Evolutionary conservation across 2,888 invertebrate genomes (phyloP), one percentile per base, ranked within the genome.

Genomic region (Gymnocheta viridis): DNA sequence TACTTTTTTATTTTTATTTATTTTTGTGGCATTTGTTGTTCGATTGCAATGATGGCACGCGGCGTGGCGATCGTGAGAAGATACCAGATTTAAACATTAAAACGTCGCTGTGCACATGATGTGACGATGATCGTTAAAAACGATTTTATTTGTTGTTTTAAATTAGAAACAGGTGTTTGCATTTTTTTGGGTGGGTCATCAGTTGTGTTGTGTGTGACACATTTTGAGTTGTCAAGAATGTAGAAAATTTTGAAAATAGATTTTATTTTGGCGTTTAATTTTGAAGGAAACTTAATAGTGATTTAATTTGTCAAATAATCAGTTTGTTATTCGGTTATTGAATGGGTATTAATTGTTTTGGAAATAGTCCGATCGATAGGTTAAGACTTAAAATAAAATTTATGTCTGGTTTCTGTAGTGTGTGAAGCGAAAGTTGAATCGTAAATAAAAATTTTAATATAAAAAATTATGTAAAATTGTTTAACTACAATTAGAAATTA

Each of bases 151-250:
- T 56, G 0, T 47, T 76, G 6, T 35, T 47, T 35, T 27, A 27
- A 58, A 49, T 24, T 47, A 27, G 49, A 51, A 80, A 80, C 80
- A 80, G 80, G 80, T 80, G 73, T 80, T 80, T 41, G 0, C 0
- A 38, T 19, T 72, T 58, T 58, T 66, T 35, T 70, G 6, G 77
- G 24, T 41, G 44, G 70, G 38, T 17, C 62, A 54, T 51, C 44
- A 47, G 29, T 35, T 47, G 27, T 38, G 29, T 47, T 60, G 67
- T 66, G 70, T 62, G 60, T 66, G 70, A 56, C 72, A 72, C 27
- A 35, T 79, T 64, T 79, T 58, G 24, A 41, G 14, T 54, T 14
- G 64, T 22, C 44, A 47, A 56, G 54, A 72, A 72, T 72, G 72
- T 66, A 49, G 14, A 38, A 64, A 79, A 79, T 79, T 64, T 24